Base-by-base conservation (phyloP, 2,888 invertebrate species). In the Furcula furcula region DNA sequence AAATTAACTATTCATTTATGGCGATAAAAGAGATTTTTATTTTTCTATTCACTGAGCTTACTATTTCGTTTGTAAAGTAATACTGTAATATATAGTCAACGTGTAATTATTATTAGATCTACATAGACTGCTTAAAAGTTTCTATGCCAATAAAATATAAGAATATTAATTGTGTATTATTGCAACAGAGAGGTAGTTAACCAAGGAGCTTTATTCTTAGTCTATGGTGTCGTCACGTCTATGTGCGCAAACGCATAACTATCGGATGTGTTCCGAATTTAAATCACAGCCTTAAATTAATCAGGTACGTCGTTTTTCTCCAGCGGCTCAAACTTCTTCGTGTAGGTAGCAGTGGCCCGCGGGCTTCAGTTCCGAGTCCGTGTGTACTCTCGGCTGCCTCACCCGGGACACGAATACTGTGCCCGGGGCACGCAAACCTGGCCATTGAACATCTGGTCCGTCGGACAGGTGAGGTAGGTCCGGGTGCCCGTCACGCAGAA, bases 401-500 rank as follows among this genome's bases (percentile, higher is more conserved):
- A 87, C 31, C 81, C 85, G 4, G 88, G 90, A 48, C 91, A 91
- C 0, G 78, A 52, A 52, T 86, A 91, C 32, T 79, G 77, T 3
- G 60, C 61, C 10, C 73, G 69, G 4, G 82, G 64, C 6, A 91
- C 90, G 56, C 92, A 92, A 25, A 89, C 66, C 51, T 90, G 90
- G 0, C 91, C 91, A 52, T 91, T 91, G 63, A 91, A 92, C n/a
- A 90, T 54, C 40, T 89, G 82, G 2, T 74, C 79, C 0, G 36
- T 34, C 0, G 83, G 76, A 45, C 92, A 92, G 9, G 77, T 71
- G 1, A 91, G 78, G 36, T 79, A 74, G 0, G 91, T 91, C 40
- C 89, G 75, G 7, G 67, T 65, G 1, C 91, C 91, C 35, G 81
- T 78, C 9, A 90, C 87, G 56, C 92, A 92, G 68, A 90, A 90